phyloP scores from a whole-genome alignment of 2,888 invertebrate genomes.

The Spisula subtruncata region DNA sequence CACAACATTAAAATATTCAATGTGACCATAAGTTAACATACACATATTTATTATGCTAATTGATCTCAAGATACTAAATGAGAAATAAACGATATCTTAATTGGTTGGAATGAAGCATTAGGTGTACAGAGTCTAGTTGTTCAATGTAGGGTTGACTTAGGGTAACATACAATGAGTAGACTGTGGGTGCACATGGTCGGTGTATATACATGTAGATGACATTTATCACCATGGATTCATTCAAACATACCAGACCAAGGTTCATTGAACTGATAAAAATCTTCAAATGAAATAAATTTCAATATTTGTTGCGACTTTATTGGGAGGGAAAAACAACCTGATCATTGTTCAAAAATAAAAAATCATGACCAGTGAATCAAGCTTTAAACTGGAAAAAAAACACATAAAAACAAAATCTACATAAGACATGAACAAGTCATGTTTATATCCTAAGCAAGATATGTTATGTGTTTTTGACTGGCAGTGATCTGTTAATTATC shows the following conservation, averaged over 20 bases:
- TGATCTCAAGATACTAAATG: conserved; percentile 14
- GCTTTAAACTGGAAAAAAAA: not conserved
- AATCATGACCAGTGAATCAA: not conserved
- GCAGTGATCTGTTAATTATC: conserved; percentile 30
- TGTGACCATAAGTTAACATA: not conserved
- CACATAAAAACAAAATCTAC: conserved; percentile 8
- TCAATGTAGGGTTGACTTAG: not conserved
- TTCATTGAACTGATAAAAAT: conserved; percentile 17
- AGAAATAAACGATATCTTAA: not conserved
- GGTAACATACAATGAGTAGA: not conserved
- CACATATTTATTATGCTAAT: not conserved
- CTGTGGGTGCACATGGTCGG: not conserved
- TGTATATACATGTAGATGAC: conserved; percentile 2
- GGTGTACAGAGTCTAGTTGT: not conserved
- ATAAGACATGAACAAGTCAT: conserved; percentile 4
- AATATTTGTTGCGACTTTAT: not conserved
- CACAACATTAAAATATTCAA: conserved; percentile 8
- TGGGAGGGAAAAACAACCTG: not conserved
- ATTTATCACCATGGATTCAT: conserved; percentile 1
- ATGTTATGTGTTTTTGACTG: conserved; percentile 40
- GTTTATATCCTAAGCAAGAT: not conserved
- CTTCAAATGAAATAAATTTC: not conserved
- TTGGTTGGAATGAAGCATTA: not conserved
- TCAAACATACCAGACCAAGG: conserved; percentile 16
- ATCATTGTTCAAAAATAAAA: not conserved